These are phyloP conservation scores for Laticauda colubrina DNA, from an alignment of 2,113 vertebrate species.

Conservation along the genomic window DNA sequence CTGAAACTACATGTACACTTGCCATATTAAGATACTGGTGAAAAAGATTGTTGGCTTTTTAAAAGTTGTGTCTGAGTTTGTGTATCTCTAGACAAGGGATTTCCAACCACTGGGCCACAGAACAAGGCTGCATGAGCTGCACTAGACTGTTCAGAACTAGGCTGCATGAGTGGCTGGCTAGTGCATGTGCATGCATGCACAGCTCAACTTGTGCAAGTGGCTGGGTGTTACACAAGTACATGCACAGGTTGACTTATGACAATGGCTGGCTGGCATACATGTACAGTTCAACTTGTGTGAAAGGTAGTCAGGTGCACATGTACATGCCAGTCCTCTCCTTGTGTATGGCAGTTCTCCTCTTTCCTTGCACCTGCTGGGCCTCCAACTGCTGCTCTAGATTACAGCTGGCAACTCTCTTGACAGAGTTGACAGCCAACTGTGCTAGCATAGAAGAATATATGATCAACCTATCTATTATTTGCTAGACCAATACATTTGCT, in stretches of 20 bases:
- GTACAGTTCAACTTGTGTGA: neutral
- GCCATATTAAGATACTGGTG: neutral
- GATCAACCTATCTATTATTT: neutral
- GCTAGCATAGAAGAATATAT: neutral
- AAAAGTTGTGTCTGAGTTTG: neutral
- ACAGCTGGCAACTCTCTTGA: neutral
- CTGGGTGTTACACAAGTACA: neutral
- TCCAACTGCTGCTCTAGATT: neutral
- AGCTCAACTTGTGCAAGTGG: neutral
- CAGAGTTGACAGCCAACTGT: neutral
- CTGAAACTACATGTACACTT: neutral
- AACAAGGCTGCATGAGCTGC: too few species aligned
- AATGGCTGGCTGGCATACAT: neutral
- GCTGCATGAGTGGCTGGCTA: neutral
- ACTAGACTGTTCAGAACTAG: too few species aligned
- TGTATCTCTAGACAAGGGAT: neutral
- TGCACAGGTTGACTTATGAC: neutral
- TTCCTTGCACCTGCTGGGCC: rapidly evolving
- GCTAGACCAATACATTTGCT: too few species aligned
- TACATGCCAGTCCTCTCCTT: neutral
- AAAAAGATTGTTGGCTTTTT: neutral
- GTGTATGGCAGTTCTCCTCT: neutral
- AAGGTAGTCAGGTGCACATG: neutral
- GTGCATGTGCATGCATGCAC: neutral
- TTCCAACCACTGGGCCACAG: too few species aligned